Evolutionary conservation across 1,140 invertebrate genomes (phyloP).

Genomic region (Ips nitidus): DNA sequence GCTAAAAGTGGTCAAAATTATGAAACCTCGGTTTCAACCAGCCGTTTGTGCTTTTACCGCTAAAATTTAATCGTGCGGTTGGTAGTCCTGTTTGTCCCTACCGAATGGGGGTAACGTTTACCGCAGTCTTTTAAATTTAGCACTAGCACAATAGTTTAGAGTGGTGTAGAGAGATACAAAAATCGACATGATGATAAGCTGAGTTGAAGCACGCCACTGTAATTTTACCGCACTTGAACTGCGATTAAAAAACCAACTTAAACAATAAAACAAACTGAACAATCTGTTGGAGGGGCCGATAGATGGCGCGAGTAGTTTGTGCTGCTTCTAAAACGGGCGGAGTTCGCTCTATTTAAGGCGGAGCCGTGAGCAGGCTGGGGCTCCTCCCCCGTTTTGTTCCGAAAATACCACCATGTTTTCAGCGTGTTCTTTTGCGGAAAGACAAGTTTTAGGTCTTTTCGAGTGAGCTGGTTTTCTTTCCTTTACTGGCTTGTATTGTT

Average conservation of each 20-base stretch:
- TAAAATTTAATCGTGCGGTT: slow-evolving; percentile 26
- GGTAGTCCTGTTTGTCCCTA: background rate
- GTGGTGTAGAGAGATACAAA: no score
- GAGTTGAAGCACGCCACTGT: background rate
- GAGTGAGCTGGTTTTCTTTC: slow-evolving; percentile 29
- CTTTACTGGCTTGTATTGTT: slow-evolving; percentile 33
- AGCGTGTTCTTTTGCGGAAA: slow-evolving; percentile 45
- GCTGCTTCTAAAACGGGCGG: slow-evolving; percentile 26
- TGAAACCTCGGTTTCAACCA: slow-evolving; percentile 8
- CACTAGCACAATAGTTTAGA: no score
- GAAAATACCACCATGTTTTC: slow-evolving; percentile 49
- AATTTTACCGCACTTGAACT: background rate
- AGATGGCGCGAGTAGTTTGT: slow-evolving; percentile 45
- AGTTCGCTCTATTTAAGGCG: slow-evolving; percentile 26
- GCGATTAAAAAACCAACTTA: background rate
- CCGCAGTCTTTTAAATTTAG: no score
- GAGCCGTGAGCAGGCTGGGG: slow-evolving; percentile 27
- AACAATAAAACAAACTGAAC: slow-evolving; percentile 50
- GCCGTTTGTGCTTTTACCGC: slow-evolving; percentile 18
- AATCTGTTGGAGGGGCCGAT: slow-evolving; percentile 35
- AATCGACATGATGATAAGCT: no score
- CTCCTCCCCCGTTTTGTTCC: slow-evolving; percentile 22
- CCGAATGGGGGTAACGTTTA: no score
- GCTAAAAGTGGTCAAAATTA: slow-evolving; percentile 25
- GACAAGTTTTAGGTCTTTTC: slow-evolving; percentile 47